phyloP scores from a whole-genome alignment of 2,797 vertebrate genomes.

The Anguilla obscura region DNA sequence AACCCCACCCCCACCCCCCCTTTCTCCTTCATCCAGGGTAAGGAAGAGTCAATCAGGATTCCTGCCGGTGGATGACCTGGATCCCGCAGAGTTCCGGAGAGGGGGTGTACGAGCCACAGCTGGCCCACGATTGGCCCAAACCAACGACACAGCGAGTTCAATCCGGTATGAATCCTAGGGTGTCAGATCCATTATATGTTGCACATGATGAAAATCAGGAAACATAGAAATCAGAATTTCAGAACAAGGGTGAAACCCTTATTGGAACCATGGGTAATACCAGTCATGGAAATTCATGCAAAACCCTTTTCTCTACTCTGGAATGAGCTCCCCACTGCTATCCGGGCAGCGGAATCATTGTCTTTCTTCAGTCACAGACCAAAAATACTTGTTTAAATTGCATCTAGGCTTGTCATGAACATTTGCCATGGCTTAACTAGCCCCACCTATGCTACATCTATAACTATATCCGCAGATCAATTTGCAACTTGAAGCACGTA shows the following conservation, averaged over 20 bases:
- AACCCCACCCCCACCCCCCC: too few relatives aligned
- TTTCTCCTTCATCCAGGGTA: conserved; percentile 70
- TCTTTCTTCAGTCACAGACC: neutral
- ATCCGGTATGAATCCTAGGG: conserved; percentile 57
- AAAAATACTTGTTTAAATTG: neutral
- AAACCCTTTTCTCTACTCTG: neutral
- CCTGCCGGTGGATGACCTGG: conserved; percentile 80
- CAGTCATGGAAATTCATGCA: neutral
- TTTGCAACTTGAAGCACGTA: neutral
- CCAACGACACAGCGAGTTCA: conserved; percentile 77
- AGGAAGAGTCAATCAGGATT: conserved; percentile 91
- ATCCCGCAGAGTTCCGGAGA: conserved; percentile 83
- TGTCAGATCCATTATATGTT: neutral
- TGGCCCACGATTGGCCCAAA: conserved; percentile 86
- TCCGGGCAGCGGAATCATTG: neutral
- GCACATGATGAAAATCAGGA: neutral
- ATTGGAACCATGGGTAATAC: neutral
- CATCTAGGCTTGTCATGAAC: neutral
- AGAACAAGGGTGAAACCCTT: neutral
- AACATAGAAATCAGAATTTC: neutral
- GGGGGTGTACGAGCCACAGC: conserved; percentile 92
- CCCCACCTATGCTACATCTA: neutral
- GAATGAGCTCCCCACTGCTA: neutral
- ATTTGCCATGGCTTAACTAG: neutral
- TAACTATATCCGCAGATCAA: neutral